Evolutionary conservation across 2,113 vertebrate genomes (phyloP).

Genomic region (Trichechus manatus): DNA sequence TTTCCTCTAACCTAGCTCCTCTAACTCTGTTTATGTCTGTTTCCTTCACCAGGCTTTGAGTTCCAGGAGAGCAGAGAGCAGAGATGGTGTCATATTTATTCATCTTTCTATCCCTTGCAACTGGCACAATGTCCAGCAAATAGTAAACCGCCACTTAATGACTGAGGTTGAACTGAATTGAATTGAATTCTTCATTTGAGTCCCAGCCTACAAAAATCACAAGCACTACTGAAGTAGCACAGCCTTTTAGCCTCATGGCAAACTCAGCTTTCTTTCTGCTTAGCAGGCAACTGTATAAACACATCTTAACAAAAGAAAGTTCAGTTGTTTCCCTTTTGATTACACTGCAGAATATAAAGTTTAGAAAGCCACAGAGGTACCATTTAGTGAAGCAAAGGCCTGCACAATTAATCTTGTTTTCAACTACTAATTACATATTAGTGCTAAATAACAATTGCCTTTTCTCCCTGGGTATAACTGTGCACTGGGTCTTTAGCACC

Average conservation of each 20-base stretch:
- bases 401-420: constrained; percentile 66
- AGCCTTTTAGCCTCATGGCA: background rate
- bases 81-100: background rate
- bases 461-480: constrained; percentile 8
- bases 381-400: constrained; percentile 67
- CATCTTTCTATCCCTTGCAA: background rate
- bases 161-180: constrained; percentile 11
- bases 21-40: background rate
- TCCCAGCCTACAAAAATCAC: background rate
- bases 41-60: background rate
- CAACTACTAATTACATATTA: constrained; percentile 71
- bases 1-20: background rate
- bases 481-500: background rate
- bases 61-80: background rate
- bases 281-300: constrained; percentile 46
- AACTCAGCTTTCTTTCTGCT: constrained; percentile 44
- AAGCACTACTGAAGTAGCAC: background rate
- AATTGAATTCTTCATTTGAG: background rate
- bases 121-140: background rate
- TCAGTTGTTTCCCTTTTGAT: constrained; percentile 22
- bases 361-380: constrained; percentile 59
- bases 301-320: constrained; percentile 39
- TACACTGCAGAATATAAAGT: background rate
- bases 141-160: constrained; percentile 6
- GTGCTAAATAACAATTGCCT: constrained; percentile 53